phyloP scores from a whole-genome alignment of 2,888 invertebrate genomes.

The Drosophila histrio region DNA sequence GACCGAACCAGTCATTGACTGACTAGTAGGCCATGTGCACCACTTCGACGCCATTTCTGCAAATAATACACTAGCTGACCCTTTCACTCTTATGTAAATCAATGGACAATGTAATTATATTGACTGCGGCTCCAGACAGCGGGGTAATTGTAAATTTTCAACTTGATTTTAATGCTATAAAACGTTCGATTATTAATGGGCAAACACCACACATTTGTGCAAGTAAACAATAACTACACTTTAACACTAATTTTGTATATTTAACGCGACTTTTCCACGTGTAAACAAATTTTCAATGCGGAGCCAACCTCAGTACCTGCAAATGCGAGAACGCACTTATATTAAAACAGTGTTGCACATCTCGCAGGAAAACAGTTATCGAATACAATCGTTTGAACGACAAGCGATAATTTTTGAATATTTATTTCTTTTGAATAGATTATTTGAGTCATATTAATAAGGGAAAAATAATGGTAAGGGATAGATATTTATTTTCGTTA shows the following conservation, averaged over 20 bases:
- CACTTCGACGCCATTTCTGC: constrained; percentile 77
- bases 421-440: neutral
- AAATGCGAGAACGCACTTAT: constrained; percentile 84
- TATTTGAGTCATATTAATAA: neutral
- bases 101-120: constrained; percentile 58
- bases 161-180: constrained; percentile 32
- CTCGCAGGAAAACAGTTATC: constrained; percentile 27
- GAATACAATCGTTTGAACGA: constrained; percentile 14
- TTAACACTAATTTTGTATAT: constrained; percentile 34
- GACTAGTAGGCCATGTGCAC: constrained; percentile 71
- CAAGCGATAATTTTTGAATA: neutral
- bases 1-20: constrained; percentile 39
- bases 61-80: constrained; percentile 60
- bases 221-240: constrained; percentile 29
- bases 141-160: constrained; percentile 67
- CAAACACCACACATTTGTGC: constrained; percentile 42
- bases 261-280: constrained; percentile 37
- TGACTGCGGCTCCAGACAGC: constrained; percentile 74
- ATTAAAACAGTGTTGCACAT: constrained; percentile 64
- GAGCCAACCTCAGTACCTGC: constrained; percentile 76
- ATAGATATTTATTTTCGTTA: neutral
- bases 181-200: constrained; percentile 1
- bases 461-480: neutral
- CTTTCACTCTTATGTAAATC: constrained; percentile 67
- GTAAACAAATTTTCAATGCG: constrained; percentile 69